Percentiles rank a stretch among this genome's conserved stretches.
Conservation (phyloP, 2,113 vertebrate genomes). For the Tragelaphus scriptus region DNA sequence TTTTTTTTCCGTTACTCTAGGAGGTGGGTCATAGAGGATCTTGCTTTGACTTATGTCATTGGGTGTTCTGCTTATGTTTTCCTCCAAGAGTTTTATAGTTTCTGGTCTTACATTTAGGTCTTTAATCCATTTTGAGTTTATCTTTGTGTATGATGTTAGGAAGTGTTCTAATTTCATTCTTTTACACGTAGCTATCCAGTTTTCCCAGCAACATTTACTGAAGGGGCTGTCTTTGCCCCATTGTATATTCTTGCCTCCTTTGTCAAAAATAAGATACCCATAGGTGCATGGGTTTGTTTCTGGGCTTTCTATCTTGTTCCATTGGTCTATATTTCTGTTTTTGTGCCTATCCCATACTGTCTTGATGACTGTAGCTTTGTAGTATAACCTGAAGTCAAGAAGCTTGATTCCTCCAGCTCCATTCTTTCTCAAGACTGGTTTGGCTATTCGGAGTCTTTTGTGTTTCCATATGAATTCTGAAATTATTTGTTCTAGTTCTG, state of each 20-base stretch:
- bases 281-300: neutral
- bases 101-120: neutral
- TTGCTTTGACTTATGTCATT: neutral
- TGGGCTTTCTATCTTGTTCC: neutral
- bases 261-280: neutral
- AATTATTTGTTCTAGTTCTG: neutral
- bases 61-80: neutral
- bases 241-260: neutral
- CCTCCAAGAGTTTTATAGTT: neutral
- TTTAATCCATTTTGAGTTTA: neutral
- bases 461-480: neutral
- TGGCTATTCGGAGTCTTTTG: neutral
- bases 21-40: neutral
- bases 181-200: neutral
- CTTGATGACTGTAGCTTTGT: neutral
- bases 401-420: neutral
- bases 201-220: neutral
- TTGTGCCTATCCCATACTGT: neutral
- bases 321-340: neutral
- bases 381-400: neutral
- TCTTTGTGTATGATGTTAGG: neutral
- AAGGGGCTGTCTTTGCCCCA: neutral
- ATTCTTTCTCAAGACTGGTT: neutral
- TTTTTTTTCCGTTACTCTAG: neutral
- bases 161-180: neutral